Base-by-base conservation (phyloP, 2,113 vertebrate species). In the Sphaerodactylus townsendi region DNA sequence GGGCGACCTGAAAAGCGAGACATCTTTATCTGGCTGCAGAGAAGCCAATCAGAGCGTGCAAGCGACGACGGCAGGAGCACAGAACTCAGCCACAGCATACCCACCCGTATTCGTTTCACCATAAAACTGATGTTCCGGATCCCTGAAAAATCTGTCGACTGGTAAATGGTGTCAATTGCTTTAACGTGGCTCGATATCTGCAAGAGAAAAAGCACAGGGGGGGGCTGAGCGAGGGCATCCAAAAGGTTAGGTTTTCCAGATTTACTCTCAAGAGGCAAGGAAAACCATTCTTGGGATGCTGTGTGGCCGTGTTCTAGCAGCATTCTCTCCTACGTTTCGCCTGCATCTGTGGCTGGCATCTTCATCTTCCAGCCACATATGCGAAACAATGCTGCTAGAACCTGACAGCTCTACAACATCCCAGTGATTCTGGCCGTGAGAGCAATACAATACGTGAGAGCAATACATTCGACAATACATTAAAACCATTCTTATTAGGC, bases 141-240 rank as follows among this genome's bases (percentile, higher is more conserved):
- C 82, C 98, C 99, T 73, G 96, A 95, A 95, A 99, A 99, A 94
- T 99, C 98, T 62, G 99, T 99, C 86, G 93, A 95, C 94, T 99
- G 97, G 94, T 99, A 99, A 95, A 99, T 98, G 56, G 97, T 96
- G 94, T 99, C 97, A 80, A 99, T 98, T 0, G 99, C 98, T 94
- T 99, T 99, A 23, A 99, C 98, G 0, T 99, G 99, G 93, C 98
- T 99, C 92, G 99, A 99, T 90, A 99, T 99, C 99, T 99, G 93
- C 84, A 84, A 89, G 90, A 59, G 2, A 86, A 79, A 92, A 39
- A 76, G 59, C 59, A 62, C 2, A n/a, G n/a, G n/a, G n/a, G n/a
- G n/a, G n/a, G n/a, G n/a, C n/a, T n/a, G n/a, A n/a, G n/a, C n/a
- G n/a, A n/a, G n/a, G n/a, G n/a, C n/a, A n/a, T n/a, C n/a, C n/a